Percentiles rank a stretch among this genome's conserved stretches.
Evolutionary conservation across 2,113 vertebrate genomes (phyloP).

Genomic region (Rhineura floridana): DNA sequence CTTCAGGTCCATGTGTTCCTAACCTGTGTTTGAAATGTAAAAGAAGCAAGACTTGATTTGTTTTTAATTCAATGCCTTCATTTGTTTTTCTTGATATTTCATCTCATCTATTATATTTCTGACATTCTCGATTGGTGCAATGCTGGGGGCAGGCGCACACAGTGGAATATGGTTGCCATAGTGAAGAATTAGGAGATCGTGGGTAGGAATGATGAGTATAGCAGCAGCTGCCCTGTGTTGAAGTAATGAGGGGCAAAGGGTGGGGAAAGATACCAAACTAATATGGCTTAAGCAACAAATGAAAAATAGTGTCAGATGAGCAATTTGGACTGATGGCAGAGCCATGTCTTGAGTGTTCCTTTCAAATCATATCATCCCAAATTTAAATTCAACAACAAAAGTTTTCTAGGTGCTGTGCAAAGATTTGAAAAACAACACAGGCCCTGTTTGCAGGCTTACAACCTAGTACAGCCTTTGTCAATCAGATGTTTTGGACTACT

Average conservation of each 20-base stretch:
- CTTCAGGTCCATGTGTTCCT: not conserved
- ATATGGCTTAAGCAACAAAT: not conserved
- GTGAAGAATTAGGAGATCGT: conserved; percentile 5
- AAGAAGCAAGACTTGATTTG: not conserved
- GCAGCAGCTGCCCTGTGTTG: not conserved
- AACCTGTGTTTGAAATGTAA: conserved; percentile 27
- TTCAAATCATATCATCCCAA: not conserved
- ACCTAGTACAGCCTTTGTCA: not conserved
- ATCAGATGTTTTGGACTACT: not conserved
- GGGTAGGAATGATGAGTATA: not conserved
- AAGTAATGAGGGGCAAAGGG: not conserved
- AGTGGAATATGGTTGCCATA: not conserved
- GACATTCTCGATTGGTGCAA: not conserved
- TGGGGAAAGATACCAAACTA: not conserved
- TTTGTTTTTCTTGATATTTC: conserved; percentile 8
- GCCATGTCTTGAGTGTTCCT: not conserved
- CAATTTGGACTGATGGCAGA: not conserved
- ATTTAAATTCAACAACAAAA: not conserved
- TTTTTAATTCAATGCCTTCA: conserved; percentile 17
- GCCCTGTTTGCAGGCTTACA: not conserved
- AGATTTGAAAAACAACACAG: not conserved
- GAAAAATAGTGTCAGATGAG: not conserved
- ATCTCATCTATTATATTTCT: conserved; percentile 8
- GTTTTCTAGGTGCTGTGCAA: not conserved
- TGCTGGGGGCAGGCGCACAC: not conserved